phyloP scores from a whole-genome alignment of 2,888 invertebrate species.

The Nesidiocoris tenuis region DNA sequence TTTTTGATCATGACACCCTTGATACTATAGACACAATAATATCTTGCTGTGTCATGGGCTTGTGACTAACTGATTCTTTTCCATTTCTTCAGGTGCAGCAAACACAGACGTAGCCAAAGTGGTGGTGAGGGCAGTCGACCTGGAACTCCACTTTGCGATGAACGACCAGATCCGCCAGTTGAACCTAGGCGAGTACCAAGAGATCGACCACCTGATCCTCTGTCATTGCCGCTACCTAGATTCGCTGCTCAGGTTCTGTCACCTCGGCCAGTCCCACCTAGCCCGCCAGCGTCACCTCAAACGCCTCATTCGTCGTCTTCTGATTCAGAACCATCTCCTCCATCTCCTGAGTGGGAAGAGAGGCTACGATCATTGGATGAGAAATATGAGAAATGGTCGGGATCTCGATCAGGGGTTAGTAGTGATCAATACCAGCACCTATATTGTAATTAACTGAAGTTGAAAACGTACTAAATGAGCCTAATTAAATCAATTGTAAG shows the following conservation, averaged over 20 bases:
- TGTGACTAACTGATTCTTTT: too few species aligned
- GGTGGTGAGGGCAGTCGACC: conserved; percentile 67
- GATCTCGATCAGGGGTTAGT: conserved; percentile 53
- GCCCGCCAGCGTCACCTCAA: conserved; percentile 63
- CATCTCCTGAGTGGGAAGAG: conserved; percentile 75
- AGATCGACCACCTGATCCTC: conserved; percentile 66
- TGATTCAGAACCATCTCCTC: conserved; percentile 71
- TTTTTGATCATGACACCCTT: too few species aligned
- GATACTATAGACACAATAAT: too few species aligned
- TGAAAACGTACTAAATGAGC: neutral
- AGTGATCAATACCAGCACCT: neutral
- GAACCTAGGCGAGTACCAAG: conserved; percentile 72
- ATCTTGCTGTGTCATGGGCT: too few species aligned
- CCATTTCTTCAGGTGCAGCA: conserved; percentile 50
- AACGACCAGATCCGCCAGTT: conserved; percentile 72
- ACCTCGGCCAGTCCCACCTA: conserved; percentile 58
- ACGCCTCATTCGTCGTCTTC: conserved; percentile 76
- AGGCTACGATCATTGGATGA: conserved; percentile 89
- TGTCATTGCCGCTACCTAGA: conserved; percentile 83
- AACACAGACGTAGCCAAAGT: conserved; percentile 59
- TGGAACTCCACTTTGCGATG: conserved; percentile 82
- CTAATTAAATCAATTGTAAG: too few species aligned
- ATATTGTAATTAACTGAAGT: too few species aligned
- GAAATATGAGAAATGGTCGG: conserved; percentile 88
- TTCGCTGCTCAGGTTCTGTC: conserved; percentile 73